These are phyloP conservation scores for Steinernema hermaphroditum DNA, from an alignment of 2,888 invertebrate genomes.

Conservation along the genomic window DNA sequence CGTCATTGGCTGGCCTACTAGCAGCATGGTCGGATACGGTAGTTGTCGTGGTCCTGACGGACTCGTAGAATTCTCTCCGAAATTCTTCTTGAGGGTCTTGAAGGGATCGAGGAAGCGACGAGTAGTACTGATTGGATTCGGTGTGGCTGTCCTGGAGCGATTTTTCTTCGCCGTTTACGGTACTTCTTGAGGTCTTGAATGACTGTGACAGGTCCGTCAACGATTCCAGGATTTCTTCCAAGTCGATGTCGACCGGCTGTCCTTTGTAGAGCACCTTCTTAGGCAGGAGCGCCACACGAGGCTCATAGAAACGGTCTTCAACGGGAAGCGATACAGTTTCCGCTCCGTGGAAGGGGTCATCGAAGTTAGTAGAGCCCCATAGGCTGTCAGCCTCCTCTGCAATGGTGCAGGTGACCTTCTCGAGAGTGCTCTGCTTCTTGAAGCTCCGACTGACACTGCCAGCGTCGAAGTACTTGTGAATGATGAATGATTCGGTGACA, in stretches of 20 bases:
- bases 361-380: conserved; percentile 19
- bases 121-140: not conserved
- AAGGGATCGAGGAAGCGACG: not conserved
- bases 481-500: conserved; percentile 37
- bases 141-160: conserved; percentile 21
- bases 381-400: not conserved
- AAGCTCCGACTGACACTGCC: conserved; percentile 29
- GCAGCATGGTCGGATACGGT: conserved; percentile 20
- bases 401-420: conserved; percentile 1
- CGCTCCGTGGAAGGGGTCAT: conserved; percentile 39
- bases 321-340: conserved; percentile 35
- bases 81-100: not conserved
- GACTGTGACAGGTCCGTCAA: conserved; percentile 20
- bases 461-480: conserved; percentile 40
- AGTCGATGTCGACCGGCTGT: conserved; percentile 46
- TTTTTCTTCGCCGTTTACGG: conserved; percentile 7
- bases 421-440: not conserved
- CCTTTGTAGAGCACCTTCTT: conserved; percentile 52
- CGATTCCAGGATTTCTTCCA: conserved; percentile 31
- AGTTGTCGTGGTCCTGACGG: not conserved
- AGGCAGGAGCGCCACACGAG: conserved; percentile 49
- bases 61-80: not conserved
- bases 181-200: conserved; percentile 15
- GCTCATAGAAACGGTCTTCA: conserved; percentile 42
- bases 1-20: not conserved